Percentiles rank a stretch among this genome's conserved stretches.
Conservation (phyloP, 2,888 invertebrate species). For the Aleiodes alternator region DNA sequence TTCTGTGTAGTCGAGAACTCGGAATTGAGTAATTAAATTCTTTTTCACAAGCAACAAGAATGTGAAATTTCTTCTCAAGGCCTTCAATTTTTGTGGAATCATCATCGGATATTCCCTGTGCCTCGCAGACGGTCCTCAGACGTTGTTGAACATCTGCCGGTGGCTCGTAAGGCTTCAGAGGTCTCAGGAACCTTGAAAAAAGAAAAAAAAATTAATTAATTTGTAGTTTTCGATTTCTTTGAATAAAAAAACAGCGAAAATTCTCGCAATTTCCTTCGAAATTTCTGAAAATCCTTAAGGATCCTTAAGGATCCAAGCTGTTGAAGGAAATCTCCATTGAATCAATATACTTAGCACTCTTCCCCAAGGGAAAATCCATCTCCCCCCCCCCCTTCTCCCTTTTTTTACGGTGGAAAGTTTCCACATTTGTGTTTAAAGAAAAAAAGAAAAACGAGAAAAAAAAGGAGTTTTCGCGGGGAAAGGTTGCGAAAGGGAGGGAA, state of each 20-base stretch:
- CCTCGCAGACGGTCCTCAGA: slow-evolving; percentile 80
- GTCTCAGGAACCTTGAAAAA: slow-evolving; percentile 83
- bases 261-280: neutral
- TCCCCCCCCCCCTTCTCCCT: too few relatives aligned
- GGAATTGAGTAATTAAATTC: slow-evolving; percentile 88
- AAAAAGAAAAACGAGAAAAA: slow-evolving; percentile 5
- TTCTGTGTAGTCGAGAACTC: slow-evolving; percentile 86
- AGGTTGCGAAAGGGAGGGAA: slow-evolving; percentile 43
- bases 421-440: slow-evolving; percentile 15
- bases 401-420: slow-evolving; percentile 23
- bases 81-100: slow-evolving; percentile 76
- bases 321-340: neutral
- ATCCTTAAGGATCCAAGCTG: neutral
- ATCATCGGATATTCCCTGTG: slow-evolving; percentile 76
- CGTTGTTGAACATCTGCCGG: slow-evolving; percentile 80
- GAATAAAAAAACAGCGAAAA: neutral
- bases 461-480: slow-evolving; percentile 35
- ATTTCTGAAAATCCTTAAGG: neutral
- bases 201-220: slow-evolving; percentile 5
- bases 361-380: slow-evolving; percentile 5
- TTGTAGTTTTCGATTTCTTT: neutral
- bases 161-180: slow-evolving; percentile 85
- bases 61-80: slow-evolving; percentile 80
- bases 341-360: slow-evolving; percentile 8
- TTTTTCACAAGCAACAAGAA: slow-evolving; percentile 83